These are phyloP conservation scores for Calliopum simillimum DNA, from an alignment of 2,888 invertebrate species.

Conservation along the genomic window DNA sequence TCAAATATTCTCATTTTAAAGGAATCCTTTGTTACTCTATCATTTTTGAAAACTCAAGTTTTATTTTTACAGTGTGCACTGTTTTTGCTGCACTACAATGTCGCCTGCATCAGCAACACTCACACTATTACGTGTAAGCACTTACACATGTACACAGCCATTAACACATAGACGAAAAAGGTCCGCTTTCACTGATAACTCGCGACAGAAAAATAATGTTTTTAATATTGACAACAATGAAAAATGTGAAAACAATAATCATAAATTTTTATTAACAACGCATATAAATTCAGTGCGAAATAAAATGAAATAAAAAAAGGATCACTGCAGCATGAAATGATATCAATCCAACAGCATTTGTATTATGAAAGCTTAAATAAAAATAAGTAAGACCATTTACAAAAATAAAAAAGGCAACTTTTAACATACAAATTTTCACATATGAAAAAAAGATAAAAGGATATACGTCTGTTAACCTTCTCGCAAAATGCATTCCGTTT, in stretches of 20 bases:
- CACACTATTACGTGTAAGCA: slow-evolving; percentile 1
- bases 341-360: slow-evolving; percentile 12
- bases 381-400: too few relatives aligned
- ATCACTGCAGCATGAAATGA: background rate
- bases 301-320: slow-evolving; percentile 6
- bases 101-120: slow-evolving; percentile 22
- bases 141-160: slow-evolving; percentile 17
- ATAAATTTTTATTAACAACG: slow-evolving; percentile 64
- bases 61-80: slow-evolving; percentile 20
- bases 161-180: slow-evolving; percentile 27
- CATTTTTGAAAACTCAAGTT: too few relatives aligned
- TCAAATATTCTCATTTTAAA: too few relatives aligned
- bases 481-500: background rate
- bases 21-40: too few relatives aligned
- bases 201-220: slow-evolving; percentile 60
- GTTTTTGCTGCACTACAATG: slow-evolving; percentile 7
- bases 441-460: too few relatives aligned
- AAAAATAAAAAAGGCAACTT: too few relatives aligned
- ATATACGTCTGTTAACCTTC: too few relatives aligned
- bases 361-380: background rate
- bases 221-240: slow-evolving; percentile 65
- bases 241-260: slow-evolving; percentile 66
- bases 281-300: slow-evolving; percentile 23
- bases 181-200: slow-evolving; percentile 27
- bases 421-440: too few relatives aligned